Conservation (phyloP, 2,797 vertebrate genomes). For the Cephalopachus bancanus region DNA sequence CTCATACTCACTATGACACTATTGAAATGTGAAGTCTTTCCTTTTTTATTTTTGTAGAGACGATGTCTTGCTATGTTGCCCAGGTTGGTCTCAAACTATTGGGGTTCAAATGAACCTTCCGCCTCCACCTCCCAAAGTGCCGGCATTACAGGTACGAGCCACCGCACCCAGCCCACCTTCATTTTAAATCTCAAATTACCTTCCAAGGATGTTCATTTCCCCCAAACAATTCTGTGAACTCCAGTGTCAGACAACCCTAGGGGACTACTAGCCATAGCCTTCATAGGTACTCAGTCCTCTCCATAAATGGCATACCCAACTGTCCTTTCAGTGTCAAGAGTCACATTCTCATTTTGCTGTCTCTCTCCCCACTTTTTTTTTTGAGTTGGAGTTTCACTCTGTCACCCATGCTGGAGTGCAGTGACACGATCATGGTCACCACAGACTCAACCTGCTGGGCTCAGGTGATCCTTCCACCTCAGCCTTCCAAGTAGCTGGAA, state of each 20-base stretch:
- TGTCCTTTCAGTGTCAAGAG: neutral
- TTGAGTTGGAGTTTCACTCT: too few species aligned
- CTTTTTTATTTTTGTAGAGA: too few species aligned
- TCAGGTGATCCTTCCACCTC: too few species aligned
- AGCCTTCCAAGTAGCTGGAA: too few species aligned
- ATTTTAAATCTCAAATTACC: constrained; percentile 22
- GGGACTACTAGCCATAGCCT: neutral
- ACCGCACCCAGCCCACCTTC: neutral
- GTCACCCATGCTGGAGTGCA: too few species aligned
- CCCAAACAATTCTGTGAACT: neutral
- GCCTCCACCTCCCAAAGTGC: too few species aligned
- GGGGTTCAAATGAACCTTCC: too few species aligned
- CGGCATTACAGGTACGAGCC: too few species aligned
- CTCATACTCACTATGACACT: neutral
- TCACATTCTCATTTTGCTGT: neutral
- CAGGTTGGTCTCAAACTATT: too few species aligned
- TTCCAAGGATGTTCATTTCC: constrained; percentile 26
- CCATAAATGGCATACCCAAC: neutral
- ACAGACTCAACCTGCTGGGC: too few species aligned
- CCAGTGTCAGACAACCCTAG: neutral
- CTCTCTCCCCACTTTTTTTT: neutral
- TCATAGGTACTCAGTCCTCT: neutral
- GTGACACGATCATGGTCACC: too few species aligned
- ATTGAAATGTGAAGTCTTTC: neutral
- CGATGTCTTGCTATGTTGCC: too few species aligned